Evolutionary conservation across 2,888 invertebrate genomes (phyloP).

Genomic region (Tipula confusa): DNA sequence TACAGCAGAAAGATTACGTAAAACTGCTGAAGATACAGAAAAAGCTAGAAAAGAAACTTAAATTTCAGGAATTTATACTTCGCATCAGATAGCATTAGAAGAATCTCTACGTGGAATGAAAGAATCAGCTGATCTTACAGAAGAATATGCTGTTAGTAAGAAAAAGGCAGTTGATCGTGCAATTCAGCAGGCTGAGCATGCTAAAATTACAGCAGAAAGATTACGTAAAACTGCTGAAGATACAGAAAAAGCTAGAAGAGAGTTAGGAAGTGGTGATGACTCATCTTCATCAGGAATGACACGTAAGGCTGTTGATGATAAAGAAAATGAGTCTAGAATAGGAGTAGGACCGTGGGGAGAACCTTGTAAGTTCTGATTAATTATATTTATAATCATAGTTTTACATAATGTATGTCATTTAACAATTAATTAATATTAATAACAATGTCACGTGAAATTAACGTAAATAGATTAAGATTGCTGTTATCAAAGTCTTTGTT

Average conservation of each 20-base stretch:
- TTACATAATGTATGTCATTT: no score
- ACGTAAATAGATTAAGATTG: not conserved
- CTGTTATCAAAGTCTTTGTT: not conserved
- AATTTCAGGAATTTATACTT: no score
- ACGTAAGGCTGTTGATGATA: not conserved
- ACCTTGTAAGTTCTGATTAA: no score
- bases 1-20: not conserved
- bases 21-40: not conserved
- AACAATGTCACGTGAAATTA: not conserved
- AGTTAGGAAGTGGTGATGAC: not conserved
- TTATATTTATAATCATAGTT: no score
- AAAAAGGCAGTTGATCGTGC: not conserved
- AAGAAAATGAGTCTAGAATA: no score
- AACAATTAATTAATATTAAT: not conserved
- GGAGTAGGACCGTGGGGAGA: not conserved
- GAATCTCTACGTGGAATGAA: not conserved
- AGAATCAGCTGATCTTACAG: not conserved
- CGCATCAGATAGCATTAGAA: no score
- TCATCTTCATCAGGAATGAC: not conserved
- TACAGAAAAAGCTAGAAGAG: not conserved
- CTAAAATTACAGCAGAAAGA: not conserved
- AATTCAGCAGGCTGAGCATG: not conserved
- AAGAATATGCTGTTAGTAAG: not conserved
- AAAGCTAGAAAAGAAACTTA: no score
- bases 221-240: not conserved